Percentiles rank a stretch among this genome's conserved stretches.
phyloP scores from a whole-genome alignment of 2,888 invertebrate species.

The Thecophora atra region DNA sequence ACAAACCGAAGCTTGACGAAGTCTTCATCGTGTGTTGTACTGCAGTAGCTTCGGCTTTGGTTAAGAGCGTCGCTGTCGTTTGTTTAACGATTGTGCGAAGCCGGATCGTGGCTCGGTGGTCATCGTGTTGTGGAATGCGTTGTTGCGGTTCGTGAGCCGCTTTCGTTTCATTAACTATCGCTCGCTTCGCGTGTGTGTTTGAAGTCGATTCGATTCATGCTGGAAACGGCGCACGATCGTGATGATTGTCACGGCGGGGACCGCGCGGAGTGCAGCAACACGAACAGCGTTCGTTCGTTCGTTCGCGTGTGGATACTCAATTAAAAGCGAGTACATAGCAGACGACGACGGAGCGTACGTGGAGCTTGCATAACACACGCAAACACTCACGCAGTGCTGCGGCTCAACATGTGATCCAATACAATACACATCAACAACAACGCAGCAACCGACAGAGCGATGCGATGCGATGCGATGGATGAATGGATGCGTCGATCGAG shows the following conservation, averaged over 20 bases:
- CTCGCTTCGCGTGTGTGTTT: not conserved
- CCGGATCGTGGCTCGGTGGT: conserved; percentile 25
- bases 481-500: not conserved
- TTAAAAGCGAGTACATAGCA: not conserved
- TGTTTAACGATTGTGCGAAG: not conserved
- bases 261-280: not conserved
- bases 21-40: too few species aligned
- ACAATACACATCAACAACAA: not conserved
- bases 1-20: too few species aligned
- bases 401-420: conserved; percentile 21
- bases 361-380: too few species aligned
- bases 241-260: not conserved
- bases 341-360: too few species aligned
- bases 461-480: conserved; percentile 19
- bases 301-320: too few species aligned
- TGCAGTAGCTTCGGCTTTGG: too few species aligned
- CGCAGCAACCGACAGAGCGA: not conserved
- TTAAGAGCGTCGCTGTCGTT: too few species aligned
- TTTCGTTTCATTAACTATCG: conserved; percentile 6
- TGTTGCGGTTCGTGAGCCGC: conserved; percentile 18
- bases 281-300: not conserved
- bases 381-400: not conserved
- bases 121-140: conserved; percentile 8
- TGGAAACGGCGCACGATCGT: not conserved
- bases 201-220: not conserved